Base-by-base conservation (phyloP, 1,140 invertebrate genomes). In the Zaprionus ghesquierei region DNA sequence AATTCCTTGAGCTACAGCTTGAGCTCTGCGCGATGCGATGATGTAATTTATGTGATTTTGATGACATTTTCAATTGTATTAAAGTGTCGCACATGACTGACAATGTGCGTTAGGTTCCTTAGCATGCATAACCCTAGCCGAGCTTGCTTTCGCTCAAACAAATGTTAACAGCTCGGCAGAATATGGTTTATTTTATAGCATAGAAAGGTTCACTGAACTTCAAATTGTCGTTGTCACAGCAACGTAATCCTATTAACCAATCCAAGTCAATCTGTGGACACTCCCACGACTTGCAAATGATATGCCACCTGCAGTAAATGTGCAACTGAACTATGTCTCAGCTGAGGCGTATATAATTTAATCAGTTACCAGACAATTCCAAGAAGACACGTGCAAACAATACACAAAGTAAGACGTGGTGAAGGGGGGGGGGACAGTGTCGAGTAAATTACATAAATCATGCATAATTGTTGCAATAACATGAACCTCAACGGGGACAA, bases 11-110 rank as follows among this genome's bases (percentile, higher is more conserved):
- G 33, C 33, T 13, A 13, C 6, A 33, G 31, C 31, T 33, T 49
- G 53, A 53, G 64, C 49, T 50, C 62, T 62, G 60, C 70, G 59
- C 25, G 78, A 86, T 85, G 59, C 25, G 78, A 86, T 85, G 81
- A 85, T 85, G 81, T 85, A 86, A 86, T 86, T 86, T 87, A 81
- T 86, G 76, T 72, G 78, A 75, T 78, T 78, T 75, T 86, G 61
- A 87, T 86, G 59, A 65, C 81, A 68, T 65, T 69, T 81, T 65
- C 69, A 59, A 75, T 81, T 78, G 64, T 46, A 59, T 70, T 70
- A 44, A 69, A 62, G 58, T 41, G 29, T n/a, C 35, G 10, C 10
- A 29, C 35, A 41, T 41, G 2, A 38, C 31, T 41, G 55, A 25
- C 9, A 41, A 41, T 41, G n/a, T 15, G 35, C 15, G 35, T 15